Evolutionary conservation across 2,888 invertebrate species (phyloP).

Genomic region (Phania funesta): DNA sequence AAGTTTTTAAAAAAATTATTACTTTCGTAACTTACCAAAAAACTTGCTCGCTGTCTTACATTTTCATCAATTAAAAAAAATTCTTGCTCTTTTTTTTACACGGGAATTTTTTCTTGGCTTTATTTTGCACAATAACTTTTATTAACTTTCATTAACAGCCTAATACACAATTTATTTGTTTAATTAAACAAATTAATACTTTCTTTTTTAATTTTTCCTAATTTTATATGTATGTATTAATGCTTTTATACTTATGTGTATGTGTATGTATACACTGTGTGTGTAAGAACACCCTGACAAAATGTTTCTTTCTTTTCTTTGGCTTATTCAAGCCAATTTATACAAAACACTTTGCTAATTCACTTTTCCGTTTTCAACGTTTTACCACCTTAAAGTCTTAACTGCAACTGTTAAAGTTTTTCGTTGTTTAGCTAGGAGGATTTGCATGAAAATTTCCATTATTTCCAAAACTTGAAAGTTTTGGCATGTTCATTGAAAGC

Average conservation of each 20-base stretch:
- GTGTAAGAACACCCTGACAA: slow-evolving; percentile 47
- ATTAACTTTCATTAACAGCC: not conserved
- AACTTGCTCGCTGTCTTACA: slow-evolving; percentile 5
- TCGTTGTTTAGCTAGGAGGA: slow-evolving; percentile 46
- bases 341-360: slow-evolving; percentile 37
- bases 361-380: slow-evolving; percentile 65
- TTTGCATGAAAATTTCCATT: slow-evolving; percentile 51
- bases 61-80: slow-evolving; percentile 6
- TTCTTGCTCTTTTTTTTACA: not conserved
- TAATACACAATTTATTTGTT: slow-evolving; percentile 10
- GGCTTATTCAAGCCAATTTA: slow-evolving; percentile 20
- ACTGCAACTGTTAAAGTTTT: slow-evolving; percentile 70
- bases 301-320: slow-evolving; percentile 14
- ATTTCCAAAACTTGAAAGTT: slow-evolving; percentile 66
- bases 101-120: not conserved
- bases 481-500: slow-evolving; percentile 53
- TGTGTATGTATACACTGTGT: slow-evolving; percentile 38
- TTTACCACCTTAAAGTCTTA: slow-evolving; percentile 65
- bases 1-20: not conserved
- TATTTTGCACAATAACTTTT: not conserved
- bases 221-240: slow-evolving; percentile 2
- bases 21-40: slow-evolving; percentile 27
- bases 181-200: not conserved
- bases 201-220: not conserved
- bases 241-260: slow-evolving; percentile 34